Percentiles rank a stretch among this genome's conserved stretches.
These are phyloP conservation scores for Chamaetylas fuelleborni DNA, from an alignment of 2,113 vertebrate genomes.

Conservation along the genomic window DNA sequence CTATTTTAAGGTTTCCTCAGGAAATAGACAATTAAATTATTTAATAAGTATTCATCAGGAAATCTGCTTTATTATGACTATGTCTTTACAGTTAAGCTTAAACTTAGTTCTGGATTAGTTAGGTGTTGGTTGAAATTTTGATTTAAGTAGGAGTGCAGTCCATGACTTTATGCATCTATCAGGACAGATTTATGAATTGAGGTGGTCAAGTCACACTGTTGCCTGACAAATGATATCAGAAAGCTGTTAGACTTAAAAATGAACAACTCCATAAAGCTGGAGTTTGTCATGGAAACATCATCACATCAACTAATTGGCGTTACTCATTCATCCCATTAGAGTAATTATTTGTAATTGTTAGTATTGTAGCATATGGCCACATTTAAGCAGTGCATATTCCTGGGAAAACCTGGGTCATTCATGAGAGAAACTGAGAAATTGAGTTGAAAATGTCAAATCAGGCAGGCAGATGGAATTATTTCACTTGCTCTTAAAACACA, in stretches of 20 bases:
- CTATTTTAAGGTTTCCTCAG: not conserved
- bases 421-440: not conserved
- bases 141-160: not conserved
- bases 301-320: not conserved
- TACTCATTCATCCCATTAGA: not conserved
- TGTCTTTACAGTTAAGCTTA: not conserved
- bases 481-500: not conserved
- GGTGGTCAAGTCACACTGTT: not conserved
- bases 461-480: not conserved
- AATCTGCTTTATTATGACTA: not conserved
- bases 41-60: not conserved
- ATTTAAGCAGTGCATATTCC: not conserved
- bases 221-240: not conserved
- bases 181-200: not conserved
- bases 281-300: not conserved
- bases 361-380: not conserved
- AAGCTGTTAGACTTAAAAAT: slow-evolving; percentile 6
- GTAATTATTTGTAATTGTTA: slow-evolving; percentile 25
- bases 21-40: not conserved
- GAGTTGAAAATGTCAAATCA: not conserved
- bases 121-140: not conserved
- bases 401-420: not conserved
- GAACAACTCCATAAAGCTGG: not conserved
- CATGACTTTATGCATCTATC: not conserved
- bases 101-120: not conserved